A percentile compares a stretch with the other conserved stretches of the same genome.
Conservation (phyloP, 2,113 vertebrate species). For the Brachyhypopomus gauderio region DNA sequence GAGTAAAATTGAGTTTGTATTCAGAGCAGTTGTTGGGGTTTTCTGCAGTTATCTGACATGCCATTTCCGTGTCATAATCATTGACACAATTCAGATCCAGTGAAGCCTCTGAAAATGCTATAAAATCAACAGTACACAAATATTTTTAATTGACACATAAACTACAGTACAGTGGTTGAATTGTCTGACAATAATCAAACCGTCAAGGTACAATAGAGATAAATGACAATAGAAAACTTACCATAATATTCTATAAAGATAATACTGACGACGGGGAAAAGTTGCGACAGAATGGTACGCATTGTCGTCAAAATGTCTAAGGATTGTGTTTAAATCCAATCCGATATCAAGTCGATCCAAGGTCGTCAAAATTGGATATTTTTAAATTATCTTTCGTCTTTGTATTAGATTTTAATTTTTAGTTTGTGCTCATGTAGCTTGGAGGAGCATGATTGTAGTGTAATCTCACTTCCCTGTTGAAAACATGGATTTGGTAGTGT, state of each 20-base stretch:
- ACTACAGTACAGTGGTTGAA: no score
- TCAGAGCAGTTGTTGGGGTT: conserved; percentile 50
- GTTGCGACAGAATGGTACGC: background rate
- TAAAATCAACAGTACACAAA: background rate
- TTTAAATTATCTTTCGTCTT: no score
- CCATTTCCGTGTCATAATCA: conserved; percentile 30
- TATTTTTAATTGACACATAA: background rate
- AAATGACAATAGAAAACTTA: background rate
- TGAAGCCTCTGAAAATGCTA: background rate
- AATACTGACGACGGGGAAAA: background rate
- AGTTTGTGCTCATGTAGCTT: no score
- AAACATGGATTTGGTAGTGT: background rate
- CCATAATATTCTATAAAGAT: conserved; percentile 1
- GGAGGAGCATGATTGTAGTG: background rate
- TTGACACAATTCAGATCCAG: conserved; percentile 57
- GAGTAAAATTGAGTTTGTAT: conserved; percentile 44
- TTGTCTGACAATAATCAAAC: no score
- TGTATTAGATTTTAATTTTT: no score
- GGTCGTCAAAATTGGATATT: no score
- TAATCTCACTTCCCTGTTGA: conserved; percentile 16
- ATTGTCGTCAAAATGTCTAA: no score
- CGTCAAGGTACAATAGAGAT: background rate
- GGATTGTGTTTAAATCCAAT: background rate
- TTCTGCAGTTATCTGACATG: conserved; percentile 51
- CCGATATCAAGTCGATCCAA: background rate